Base-by-base conservation (phyloP, 1,140 invertebrate species). In the Hesperophylax magnus region DNA sequence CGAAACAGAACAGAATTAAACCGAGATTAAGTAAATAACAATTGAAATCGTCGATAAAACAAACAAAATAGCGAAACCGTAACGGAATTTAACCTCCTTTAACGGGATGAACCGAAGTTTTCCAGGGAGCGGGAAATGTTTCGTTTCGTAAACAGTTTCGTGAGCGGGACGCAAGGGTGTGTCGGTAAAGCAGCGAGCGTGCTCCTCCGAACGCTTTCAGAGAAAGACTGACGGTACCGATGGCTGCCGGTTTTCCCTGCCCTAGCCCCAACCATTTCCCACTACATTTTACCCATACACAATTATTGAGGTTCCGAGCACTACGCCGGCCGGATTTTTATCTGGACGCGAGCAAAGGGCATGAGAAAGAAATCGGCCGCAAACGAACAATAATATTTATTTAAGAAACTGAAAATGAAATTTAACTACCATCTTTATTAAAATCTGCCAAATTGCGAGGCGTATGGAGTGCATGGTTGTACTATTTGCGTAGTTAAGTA, bases 211-310 rank as follows among this genome's bases (percentile, higher is more conserved):
- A 17, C 17, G 63, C 63, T 31, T 22, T 31, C 63, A 31, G 24
- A 14, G 63, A 31, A 67, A n/a, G 63, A 67, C 63, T 67, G 61
- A 3, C 58, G 60, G 14, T 20, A 4, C 63, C 17, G 27, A 47
- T 11, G 0, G 39, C 39, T 47, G 9, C 39, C 39, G 39, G 8
- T 47, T 47, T 47, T 14, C 39, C 39, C 39, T 47, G 39, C 39
- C 39, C 31, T 14, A 67, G 63, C 63, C 63, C 24, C 9, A 3
- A 67, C 22, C 18, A 8, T 27, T 67, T 67, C 27, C 63, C 63
- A 67, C 63, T 67, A 67, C 22, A 31, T 31, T 67, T 67, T 67
- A 67, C 63, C 63, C 39, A 67, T 67, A 67, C 63, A 31, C 63
- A 31, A 67, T 67, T 63, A 27, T 27, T 47, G 63, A 67, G 63